phyloP scores from a whole-genome alignment of 2,113 vertebrate species.

The Chitala chitala region DNA sequence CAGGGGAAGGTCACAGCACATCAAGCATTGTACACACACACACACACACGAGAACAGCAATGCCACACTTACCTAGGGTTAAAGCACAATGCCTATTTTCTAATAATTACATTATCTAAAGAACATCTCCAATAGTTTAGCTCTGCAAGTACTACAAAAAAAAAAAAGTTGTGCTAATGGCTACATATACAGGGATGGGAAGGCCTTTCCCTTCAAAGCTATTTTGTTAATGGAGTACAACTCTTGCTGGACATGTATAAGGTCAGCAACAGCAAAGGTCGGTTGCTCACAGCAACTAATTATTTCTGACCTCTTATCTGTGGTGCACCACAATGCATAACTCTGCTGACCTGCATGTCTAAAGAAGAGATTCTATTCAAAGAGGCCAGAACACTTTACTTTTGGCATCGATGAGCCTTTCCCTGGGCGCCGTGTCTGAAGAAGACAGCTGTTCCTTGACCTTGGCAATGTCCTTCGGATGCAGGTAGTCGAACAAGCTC shows the following conservation, averaged over 20 bases:
- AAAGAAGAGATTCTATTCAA: background rate
- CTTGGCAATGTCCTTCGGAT: conserved; percentile 82
- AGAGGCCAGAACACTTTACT: conserved; percentile 55
- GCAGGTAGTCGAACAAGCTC: conserved; percentile 79
- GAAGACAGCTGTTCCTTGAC: conserved; percentile 81
- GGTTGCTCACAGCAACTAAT: background rate
- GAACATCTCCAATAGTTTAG: background rate
- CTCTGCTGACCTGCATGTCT: conserved; percentile 3
- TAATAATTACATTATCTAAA: background rate
- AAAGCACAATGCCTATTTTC: background rate
- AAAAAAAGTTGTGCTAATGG: background rate
- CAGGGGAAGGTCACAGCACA: background rate
- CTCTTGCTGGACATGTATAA: background rate
- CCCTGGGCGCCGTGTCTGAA: conserved; percentile 60
- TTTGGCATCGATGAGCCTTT: conserved; percentile 70
- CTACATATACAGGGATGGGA: background rate
- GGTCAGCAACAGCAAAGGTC: background rate
- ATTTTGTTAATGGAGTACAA: background rate
- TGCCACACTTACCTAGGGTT: too few species aligned
- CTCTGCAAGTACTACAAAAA: background rate
- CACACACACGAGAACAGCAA: too few species aligned
- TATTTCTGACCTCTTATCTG: background rate
- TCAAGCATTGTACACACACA: too few species aligned
- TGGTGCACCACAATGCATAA: background rate
- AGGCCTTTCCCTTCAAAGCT: background rate